Base-by-base conservation (phyloP, 1,140 invertebrate genomes). In the Drosophila ambigua region DNA sequence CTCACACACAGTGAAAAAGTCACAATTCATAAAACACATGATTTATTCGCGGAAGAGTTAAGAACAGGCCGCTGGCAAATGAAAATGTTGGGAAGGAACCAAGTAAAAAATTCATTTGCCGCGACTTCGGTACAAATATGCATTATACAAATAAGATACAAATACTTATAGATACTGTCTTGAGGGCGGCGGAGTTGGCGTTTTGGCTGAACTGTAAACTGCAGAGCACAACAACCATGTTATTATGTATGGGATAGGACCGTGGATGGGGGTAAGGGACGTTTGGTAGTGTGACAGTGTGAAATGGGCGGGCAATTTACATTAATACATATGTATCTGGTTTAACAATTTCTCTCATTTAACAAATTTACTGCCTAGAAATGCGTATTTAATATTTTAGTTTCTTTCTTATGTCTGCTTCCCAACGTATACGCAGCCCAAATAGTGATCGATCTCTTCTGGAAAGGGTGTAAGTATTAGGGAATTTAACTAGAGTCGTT, bases 351-450 rank as follows among this genome's bases (percentile, higher is more conserved):
- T 71, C 49, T 79, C 44, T 73, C 46, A 66, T 82, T 77, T 51
- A 71, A 87, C 83, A 87, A 87, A 87, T 83, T 88, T 88, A 79
- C 72, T 88, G 83, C 72, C 83, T 87, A 88, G 79, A 87, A 87
- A 87, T 87, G 79, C 83, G 64, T 73, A 83, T 67, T 77, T 71
- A 69, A 59, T 79, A 60, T 62, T 41, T 72, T 57, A 39, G 35
- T 39, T 39, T 39, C 8, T 39, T 39, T 11, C 9, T 35, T 35
- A 39, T 54, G 45, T 73, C 57, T 60, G 72, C 48, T 61, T 50
- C n/a, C 26, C 44, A n/a, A 6, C 3, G 9, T 20, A 69, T 5
- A 45, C 8, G 24, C 0, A 11, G 35, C 69, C 35, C 24, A 24
- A 1, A 8, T 1, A 0, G 35, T 28, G 35, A 39, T 28, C 26